phyloP scores from a whole-genome alignment of 1,140 invertebrate species.

The Drosophila nannoptera region DNA sequence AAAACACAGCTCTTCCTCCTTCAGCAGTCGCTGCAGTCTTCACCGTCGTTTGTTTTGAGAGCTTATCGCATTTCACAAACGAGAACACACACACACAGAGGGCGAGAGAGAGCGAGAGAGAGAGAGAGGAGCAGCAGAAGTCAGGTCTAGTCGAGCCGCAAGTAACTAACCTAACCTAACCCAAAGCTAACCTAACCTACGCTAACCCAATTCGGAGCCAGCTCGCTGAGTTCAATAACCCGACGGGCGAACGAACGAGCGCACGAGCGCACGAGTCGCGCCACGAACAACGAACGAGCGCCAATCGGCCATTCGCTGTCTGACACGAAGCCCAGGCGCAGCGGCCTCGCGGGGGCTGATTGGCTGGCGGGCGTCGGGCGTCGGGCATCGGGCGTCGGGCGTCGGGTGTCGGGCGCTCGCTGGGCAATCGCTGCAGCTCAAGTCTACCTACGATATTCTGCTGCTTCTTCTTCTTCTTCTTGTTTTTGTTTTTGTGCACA shows the following conservation, averaged over 20 bases:
- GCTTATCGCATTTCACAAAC: conserved; percentile 39
- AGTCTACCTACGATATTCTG: conserved; percentile 28
- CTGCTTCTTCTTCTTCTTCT: no score
- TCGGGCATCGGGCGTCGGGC: no score
- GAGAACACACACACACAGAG: conserved; percentile 10
- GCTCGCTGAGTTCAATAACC: conserved; percentile 60
- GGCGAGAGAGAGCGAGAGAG: conserved; percentile 3
- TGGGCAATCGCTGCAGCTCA: conserved; percentile 6
- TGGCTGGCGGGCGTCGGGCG: no score
- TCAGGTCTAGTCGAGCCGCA: conserved; percentile 25
- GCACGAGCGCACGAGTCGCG: conserved; percentile 3
- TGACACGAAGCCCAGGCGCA: not conserved
- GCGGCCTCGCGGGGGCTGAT: no score
- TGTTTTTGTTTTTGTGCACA: conserved; percentile 20
- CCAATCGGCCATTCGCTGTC: conserved; percentile 21
- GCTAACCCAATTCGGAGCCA: conserved; percentile 63
- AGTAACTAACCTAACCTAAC: conserved; percentile 62
- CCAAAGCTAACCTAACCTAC: conserved; percentile 56
- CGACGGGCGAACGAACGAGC: conserved; percentile 30
- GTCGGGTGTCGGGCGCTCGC: not conserved
- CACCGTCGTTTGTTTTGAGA: conserved; percentile 3
- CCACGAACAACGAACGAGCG: conserved; percentile 7
- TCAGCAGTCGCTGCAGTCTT: conserved; percentile 1
- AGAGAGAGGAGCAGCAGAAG: conserved; percentile 24
- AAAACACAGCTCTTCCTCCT: conserved; percentile 10